phyloP scores from a whole-genome alignment of 2,797 vertebrate genomes.

The Urophycis tenuis region DNA sequence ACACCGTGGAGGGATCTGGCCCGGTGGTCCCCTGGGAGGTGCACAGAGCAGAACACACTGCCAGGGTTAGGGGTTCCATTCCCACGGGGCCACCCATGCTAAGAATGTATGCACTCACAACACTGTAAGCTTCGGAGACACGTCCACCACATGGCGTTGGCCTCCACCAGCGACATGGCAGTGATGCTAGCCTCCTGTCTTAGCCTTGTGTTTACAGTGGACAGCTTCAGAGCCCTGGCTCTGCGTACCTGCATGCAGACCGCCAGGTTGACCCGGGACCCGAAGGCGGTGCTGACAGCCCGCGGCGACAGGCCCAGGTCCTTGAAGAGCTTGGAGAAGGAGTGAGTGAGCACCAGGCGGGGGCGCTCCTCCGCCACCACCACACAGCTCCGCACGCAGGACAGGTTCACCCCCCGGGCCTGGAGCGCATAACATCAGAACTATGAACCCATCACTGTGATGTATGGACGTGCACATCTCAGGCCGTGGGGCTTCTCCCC shows the following conservation, averaged over 20 bases:
- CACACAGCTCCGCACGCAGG: slow-evolving; percentile 92
- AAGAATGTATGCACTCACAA: background rate
- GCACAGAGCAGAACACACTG: slow-evolving; percentile 21
- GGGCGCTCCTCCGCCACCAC: slow-evolving; percentile 95
- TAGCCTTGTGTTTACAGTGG: background rate
- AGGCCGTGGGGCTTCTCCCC: too few relatives aligned
- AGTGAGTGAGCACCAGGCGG: slow-evolving; percentile 83
- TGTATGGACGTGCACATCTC: background rate
- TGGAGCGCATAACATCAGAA: slow-evolving; percentile 39
- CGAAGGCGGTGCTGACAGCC: slow-evolving; percentile 96
- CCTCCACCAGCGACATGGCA: background rate
- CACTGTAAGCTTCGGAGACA: background rate
- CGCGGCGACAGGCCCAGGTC: slow-evolving; percentile 89
- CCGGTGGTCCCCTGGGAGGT: slow-evolving; percentile 88
- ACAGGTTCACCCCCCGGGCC: slow-evolving; percentile 90
- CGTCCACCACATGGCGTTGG: background rate
- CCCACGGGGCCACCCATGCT: background rate
- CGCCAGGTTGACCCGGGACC: slow-evolving; percentile 94
- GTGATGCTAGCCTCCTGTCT: background rate
- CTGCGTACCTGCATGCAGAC: slow-evolving; percentile 88
- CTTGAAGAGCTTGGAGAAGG: slow-evolving; percentile 98
- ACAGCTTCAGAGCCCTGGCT: background rate
- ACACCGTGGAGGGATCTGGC: slow-evolving; percentile 95
- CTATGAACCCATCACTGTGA: background rate
- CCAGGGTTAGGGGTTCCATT: background rate